Evolutionary conservation across 2,797 vertebrate genomes (phyloP), one percentile per base, ranked within the genome.

Genomic region (Gymnothorax javanicus): DNA sequence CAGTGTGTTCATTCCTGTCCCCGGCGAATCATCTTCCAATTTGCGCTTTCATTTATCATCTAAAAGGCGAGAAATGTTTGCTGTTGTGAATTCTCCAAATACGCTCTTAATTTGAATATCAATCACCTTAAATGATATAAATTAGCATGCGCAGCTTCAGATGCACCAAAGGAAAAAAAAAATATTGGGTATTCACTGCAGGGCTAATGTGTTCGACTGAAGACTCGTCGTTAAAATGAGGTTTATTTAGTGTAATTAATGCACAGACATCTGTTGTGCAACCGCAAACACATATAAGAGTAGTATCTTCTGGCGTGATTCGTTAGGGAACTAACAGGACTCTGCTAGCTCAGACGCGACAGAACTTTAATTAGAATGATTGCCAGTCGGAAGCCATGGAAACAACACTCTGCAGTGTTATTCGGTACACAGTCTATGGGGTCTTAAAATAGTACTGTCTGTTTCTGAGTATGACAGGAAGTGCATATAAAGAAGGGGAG

Each of bases 361-460:
- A 33, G 56, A 73, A 73, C 56, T 57, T 81, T 75, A 59, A 67
- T 69, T 83, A n/a, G 67, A 87, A 86, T 54, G 64, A 60, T n/a
- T 67, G 52, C 64, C 52, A 12, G 33, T 82, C 59, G 67, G 23
- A 86, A 85, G 81, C 87, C 87, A 83, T 85, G 67, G 79, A 83
- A 87, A 86, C 86, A 69, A 85, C 86, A 69, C 43, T 87, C 83
- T 64, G 82, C 69, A 77, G 23, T 86, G 87, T 89, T 60, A 84
- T 81, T 86, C 58, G 8, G 77, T 43, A 83, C 67, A 43, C 83
- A 85, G 33, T 87, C 59, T 58, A 50, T 33, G 23, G 13, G 9
- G 52, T 75, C 88, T 82, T 77, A 84, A 88, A 88, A 88, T 88
- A 88, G 85, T 82, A 57, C 83, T 27, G 59, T 85, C 75, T 69